A percentile compares a stretch with the other conserved stretches of the same genome.
Conservation (phyloP, 1,140 invertebrate species). For the Phenacoccus solenopsis region DNA sequence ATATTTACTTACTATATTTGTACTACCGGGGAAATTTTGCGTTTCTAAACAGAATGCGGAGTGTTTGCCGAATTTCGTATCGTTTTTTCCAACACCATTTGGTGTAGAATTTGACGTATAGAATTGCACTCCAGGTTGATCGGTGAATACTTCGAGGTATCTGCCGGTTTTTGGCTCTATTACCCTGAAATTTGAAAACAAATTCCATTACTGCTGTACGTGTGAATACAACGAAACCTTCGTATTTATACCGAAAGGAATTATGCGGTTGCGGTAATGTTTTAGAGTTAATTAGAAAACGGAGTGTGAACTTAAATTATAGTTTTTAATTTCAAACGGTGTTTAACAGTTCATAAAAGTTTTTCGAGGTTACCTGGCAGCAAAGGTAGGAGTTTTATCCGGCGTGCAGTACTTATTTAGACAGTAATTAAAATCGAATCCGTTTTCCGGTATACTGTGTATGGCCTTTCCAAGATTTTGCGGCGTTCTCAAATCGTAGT, state of each 20-base stretch:
- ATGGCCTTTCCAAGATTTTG: constrained; percentile 40
- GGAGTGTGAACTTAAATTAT: too few species aligned
- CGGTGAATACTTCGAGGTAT: constrained; percentile 50
- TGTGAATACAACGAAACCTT: too few species aligned
- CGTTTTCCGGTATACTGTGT: constrained; percentile 36
- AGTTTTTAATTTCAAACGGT: background rate
- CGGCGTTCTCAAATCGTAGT: constrained; percentile 52
- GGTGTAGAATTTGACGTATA: constrained; percentile 48
- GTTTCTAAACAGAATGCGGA: constrained; percentile 80
- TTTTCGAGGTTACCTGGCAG: constrained; percentile 17
- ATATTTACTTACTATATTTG: constrained; percentile 55
- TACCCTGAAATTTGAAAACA: constrained; percentile 18
- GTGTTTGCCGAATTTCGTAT: constrained; percentile 55
- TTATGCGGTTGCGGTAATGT: too few species aligned
- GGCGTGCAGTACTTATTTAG: constrained; percentile 33
- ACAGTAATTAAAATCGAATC: constrained; percentile 57
- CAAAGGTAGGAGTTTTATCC: constrained; percentile 8
- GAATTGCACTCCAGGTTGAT: constrained; percentile 82
- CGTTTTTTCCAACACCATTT: constrained; percentile 50
- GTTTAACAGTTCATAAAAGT: background rate
- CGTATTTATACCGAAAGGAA: too few species aligned
- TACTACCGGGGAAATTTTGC: constrained; percentile 81
- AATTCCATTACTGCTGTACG: background rate
- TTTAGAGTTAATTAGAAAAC: too few species aligned
- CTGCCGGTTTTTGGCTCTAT: constrained; percentile 20